These are phyloP conservation scores for Dryobates pubescens DNA, from an alignment of 2,797 vertebrate species.

Conservation along the genomic window DNA sequence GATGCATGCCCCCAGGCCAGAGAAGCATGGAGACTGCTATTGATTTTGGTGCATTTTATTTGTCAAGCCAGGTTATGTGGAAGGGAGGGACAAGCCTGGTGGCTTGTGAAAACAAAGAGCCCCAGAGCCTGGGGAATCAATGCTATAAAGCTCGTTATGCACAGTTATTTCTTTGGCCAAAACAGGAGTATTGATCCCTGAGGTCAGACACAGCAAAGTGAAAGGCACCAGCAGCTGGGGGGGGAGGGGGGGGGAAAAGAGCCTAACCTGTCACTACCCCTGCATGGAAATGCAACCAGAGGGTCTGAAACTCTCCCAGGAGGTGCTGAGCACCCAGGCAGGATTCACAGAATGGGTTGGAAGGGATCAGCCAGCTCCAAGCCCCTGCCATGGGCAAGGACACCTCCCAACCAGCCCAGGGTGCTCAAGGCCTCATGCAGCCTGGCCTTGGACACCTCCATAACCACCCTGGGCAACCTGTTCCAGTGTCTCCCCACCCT, in stretches of 20 bases:
- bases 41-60: conserved; percentile 48
- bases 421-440: too few species aligned
- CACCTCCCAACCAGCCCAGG: too few species aligned
- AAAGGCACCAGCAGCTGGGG: neutral
- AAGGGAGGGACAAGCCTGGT: conserved; percentile 23
- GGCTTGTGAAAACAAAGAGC: conserved; percentile 62
- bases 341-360: too few species aligned
- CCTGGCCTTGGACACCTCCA: too few species aligned
- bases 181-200: conserved; percentile 50
- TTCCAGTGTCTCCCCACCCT: too few species aligned
- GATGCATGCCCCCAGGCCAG: conserved; percentile 20
- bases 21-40: conserved; percentile 24
- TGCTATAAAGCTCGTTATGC: conserved; percentile 57
- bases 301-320: neutral
- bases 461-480: too few species aligned
- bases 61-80: conserved; percentile 51
- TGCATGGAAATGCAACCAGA: neutral
- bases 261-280: neutral
- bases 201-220: conserved; percentile 2
- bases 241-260: neutral
- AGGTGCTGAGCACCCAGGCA: neutral
- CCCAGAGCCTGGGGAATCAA: conserved; percentile 41
- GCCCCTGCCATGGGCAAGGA: too few species aligned
- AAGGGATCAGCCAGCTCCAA: too few species aligned
- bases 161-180: conserved; percentile 55